A percentile compares a stretch with the other conserved stretches of the same genome.
Evolutionary conservation across 2,888 invertebrate genomes (phyloP).

Genomic region (Aphodius sticticus): DNA sequence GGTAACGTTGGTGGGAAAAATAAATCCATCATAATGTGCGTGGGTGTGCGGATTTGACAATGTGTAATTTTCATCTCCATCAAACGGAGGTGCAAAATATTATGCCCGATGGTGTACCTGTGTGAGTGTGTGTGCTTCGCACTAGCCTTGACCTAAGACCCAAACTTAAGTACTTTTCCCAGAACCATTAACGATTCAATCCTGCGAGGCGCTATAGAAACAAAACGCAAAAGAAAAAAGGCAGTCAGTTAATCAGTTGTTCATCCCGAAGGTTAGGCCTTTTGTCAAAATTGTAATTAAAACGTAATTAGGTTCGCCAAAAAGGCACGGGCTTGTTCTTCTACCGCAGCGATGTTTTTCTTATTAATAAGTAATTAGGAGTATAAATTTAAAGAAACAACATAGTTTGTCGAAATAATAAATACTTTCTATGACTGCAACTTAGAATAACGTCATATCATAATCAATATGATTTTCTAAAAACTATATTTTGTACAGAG

Average conservation of each 20-base stretch:
- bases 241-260: background rate
- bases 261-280: background rate
- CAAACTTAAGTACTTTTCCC: constrained; percentile 4
- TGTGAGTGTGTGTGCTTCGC: background rate
- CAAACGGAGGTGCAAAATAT: constrained; percentile 4
- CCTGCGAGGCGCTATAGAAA: background rate
- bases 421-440: too few relatives aligned
- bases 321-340: background rate
- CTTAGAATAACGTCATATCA: too few relatives aligned
- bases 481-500: too few relatives aligned
- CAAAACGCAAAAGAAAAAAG: background rate
- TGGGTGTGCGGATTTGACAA: background rate
- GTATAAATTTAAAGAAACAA: too few relatives aligned
- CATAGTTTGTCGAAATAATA: too few relatives aligned
- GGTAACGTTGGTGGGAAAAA: background rate
- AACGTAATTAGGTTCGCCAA: background rate
- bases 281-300: background rate
- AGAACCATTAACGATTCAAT: background rate
- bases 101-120: background rate
- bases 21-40: background rate
- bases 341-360: background rate
- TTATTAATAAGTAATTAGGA: background rate
- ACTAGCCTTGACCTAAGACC: background rate
- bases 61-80: constrained; percentile 4
- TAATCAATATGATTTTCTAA: too few relatives aligned